A percentile compares a stretch with the other conserved stretches of the same genome.
Evolutionary conservation across 2,113 vertebrate species (phyloP).

Genomic region (Hassar affinis): DNA sequence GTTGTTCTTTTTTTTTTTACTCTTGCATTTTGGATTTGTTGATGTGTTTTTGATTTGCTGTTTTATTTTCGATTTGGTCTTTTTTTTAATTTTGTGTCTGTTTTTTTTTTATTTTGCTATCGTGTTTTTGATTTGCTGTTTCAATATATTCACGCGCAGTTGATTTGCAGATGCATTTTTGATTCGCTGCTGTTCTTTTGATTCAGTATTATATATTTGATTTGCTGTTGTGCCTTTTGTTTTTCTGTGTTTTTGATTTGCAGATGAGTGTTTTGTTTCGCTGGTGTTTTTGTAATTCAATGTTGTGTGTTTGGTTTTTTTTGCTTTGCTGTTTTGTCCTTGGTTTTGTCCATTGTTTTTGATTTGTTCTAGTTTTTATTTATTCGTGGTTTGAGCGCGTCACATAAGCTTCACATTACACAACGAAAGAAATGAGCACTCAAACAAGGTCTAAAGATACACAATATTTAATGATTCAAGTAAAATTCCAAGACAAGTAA

Average conservation of each 20-base stretch:
- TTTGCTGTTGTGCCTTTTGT: neutral
- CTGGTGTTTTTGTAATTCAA: neutral
- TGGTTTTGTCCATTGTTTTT: neutral
- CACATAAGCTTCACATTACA: neutral
- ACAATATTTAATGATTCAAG: slow-evolving; percentile 80
- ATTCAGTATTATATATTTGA: neutral
- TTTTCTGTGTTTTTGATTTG: neutral
- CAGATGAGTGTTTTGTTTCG: neutral
- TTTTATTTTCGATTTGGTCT: neutral
- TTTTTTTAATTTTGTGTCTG: neutral
- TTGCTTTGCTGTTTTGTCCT: neutral
- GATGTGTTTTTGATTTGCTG: neutral
- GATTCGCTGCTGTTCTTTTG: neutral
- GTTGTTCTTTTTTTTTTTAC: neutral
- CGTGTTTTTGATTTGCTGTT: neutral
- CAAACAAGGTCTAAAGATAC: slow-evolving; percentile 55
- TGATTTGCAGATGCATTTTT: too few species aligned
- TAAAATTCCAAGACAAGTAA: slow-evolving; percentile 79
- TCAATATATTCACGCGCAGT: too few species aligned
- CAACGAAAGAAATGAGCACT: slow-evolving; percentile 3
- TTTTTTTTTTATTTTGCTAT: neutral
- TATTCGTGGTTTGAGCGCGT: neutral
- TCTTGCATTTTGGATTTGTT: neutral
- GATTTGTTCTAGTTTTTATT: neutral
- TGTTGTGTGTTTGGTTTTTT: neutral